Conservation (phyloP, 2,113 vertebrate species). For the Suncus etruscus region DNA sequence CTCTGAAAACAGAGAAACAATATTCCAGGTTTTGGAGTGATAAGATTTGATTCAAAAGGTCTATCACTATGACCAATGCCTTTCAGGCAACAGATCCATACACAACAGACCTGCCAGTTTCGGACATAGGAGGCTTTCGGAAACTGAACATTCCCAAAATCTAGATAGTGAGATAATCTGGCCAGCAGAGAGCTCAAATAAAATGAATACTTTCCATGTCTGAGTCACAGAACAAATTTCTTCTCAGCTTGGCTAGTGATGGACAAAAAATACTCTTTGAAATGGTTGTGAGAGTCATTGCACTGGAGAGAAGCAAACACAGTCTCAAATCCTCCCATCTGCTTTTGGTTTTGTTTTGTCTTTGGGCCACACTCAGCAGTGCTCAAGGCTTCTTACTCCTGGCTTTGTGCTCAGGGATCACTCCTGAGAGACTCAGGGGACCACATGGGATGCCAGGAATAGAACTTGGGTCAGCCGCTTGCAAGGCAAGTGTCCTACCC, state of each 20-base stretch:
- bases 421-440: too few species aligned
- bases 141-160: constrained; percentile 13
- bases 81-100: not conserved
- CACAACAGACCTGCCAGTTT: not conserved
- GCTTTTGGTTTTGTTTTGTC: too few species aligned
- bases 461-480: too few species aligned
- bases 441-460: too few species aligned
- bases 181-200: constrained; percentile 14
- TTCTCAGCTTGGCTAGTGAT: not conserved
- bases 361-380: too few species aligned
- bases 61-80: not conserved
- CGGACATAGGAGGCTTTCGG: not conserved
- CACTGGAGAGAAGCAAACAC: not conserved
- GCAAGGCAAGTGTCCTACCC: too few species aligned
- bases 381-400: too few species aligned
- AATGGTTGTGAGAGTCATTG: not conserved
- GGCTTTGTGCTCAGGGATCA: too few species aligned
- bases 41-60: not conserved
- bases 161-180: not conserved
- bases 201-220: not conserved
- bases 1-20: constrained; percentile 19
- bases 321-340: not conserved
- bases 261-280: not conserved
- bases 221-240: not conserved
- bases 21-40: constrained; percentile 16